Percentiles rank a stretch among this genome's conserved stretches.
phyloP scores from a whole-genome alignment of 2,113 vertebrate genomes.

The Cygnus buccinator region DNA sequence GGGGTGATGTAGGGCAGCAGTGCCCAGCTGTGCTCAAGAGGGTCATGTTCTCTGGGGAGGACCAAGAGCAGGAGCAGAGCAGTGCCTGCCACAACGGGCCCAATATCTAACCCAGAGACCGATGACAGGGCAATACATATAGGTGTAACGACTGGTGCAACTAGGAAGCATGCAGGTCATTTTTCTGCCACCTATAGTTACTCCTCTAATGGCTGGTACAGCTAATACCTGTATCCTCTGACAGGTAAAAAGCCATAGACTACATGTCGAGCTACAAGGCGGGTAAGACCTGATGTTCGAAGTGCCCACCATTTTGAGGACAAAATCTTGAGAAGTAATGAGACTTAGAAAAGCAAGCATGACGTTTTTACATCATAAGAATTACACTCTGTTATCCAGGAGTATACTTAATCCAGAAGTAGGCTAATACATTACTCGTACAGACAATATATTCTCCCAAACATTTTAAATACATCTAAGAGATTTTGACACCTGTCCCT shows the following conservation, averaged over 20 bases:
- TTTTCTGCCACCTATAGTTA: not conserved
- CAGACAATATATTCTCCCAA: not conserved
- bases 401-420: not conserved
- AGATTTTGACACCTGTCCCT: not conserved
- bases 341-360: not conserved
- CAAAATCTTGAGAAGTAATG: not conserved
- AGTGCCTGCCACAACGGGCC: not conserved
- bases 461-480: not conserved
- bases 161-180: not conserved
- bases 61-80: not conserved
- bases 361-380: not conserved
- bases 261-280: not conserved
- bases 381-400: not conserved
- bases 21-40: not conserved
- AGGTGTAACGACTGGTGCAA: not conserved
- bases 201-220: not conserved
- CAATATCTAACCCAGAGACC: not conserved
- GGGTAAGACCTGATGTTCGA: not conserved
- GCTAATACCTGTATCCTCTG: not conserved
- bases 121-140: not conserved
- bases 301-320: not conserved
- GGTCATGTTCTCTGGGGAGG: fast-evolving
- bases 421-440: not conserved
- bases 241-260: not conserved
- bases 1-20: not conserved